Evolutionary conservation across 1,140 invertebrate genomes (phyloP).

Genomic region (Myzus persicae): DNA sequence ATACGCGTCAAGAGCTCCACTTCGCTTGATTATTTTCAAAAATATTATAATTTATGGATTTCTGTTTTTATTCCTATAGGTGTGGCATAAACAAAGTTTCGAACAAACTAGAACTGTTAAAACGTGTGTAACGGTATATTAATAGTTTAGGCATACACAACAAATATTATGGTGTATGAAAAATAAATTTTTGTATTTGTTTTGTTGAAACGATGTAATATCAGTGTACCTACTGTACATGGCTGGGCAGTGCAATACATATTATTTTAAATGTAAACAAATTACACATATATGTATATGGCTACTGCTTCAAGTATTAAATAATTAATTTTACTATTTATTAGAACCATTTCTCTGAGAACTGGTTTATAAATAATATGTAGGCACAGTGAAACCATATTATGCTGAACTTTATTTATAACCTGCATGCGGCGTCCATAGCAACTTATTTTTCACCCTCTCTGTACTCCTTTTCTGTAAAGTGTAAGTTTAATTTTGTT

Average conservation of each 20-base stretch:
- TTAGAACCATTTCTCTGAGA: not conserved
- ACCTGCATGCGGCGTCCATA: not conserved
- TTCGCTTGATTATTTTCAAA: constrained; percentile 25
- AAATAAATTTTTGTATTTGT: not conserved
- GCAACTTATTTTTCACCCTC: not conserved
- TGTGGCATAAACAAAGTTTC: not conserved
- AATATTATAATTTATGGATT: not conserved
- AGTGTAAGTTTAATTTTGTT: not conserved
- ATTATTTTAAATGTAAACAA: not conserved
- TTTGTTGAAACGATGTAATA: not conserved
- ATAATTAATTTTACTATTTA: not conserved
- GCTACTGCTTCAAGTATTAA: not conserved
- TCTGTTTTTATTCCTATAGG: not conserved
- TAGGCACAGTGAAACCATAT: not conserved
- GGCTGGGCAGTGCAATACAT: not conserved
- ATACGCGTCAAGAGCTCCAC: constrained; percentile 28
- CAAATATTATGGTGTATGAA: not conserved
- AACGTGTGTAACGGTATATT: not conserved
- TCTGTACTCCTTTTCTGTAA: not conserved
- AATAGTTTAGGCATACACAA: not conserved
- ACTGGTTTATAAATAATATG: not conserved
- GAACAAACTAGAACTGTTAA: not conserved
- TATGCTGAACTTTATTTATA: not conserved
- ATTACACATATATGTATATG: no score
- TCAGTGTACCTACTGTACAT: not conserved